A percentile compares a stretch with the other conserved stretches of the same genome.
These are phyloP conservation scores for Noctua fimbriata DNA, from an alignment of 2,888 invertebrate species.

Conservation along the genomic window DNA sequence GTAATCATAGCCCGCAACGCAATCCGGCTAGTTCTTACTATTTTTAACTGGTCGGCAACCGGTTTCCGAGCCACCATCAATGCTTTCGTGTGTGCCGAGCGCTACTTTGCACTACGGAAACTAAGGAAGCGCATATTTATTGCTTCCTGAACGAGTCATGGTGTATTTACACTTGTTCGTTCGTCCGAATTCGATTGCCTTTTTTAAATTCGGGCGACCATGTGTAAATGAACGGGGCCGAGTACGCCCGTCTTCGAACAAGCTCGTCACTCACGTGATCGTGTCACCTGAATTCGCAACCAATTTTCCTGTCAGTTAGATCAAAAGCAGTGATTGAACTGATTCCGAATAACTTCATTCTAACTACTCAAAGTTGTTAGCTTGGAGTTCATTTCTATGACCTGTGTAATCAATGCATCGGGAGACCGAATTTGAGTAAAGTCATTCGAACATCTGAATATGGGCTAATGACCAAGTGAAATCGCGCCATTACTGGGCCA, in stretches of 20 bases:
- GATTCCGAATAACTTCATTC: neutral
- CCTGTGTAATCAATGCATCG: neutral
- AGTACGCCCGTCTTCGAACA: neutral
- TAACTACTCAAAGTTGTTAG: neutral
- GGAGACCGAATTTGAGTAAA: neutral
- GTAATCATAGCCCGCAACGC: neutral
- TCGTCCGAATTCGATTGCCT: neutral
- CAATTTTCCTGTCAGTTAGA: neutral
- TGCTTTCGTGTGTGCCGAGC: neutral
- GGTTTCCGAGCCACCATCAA: conserved; percentile 2
- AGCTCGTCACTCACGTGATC: neutral
- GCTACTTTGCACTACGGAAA: conserved; percentile 1
- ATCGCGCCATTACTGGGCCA: neutral
- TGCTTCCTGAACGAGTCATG: neutral
- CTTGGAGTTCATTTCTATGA: neutral
- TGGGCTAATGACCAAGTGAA: neutral
- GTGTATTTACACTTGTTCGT: neutral
- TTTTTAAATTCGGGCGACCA: neutral
- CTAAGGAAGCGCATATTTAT: neutral
- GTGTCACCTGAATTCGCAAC: neutral
- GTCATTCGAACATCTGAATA: neutral
- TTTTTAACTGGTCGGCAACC: neutral
- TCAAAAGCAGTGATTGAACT: neutral
- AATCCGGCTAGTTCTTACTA: neutral
- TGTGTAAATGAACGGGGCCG: neutral